Evolutionary conservation across 2,888 invertebrate genomes (phyloP), one percentile per base, ranked within the genome.

Genomic region (Mimas tiliae): DNA sequence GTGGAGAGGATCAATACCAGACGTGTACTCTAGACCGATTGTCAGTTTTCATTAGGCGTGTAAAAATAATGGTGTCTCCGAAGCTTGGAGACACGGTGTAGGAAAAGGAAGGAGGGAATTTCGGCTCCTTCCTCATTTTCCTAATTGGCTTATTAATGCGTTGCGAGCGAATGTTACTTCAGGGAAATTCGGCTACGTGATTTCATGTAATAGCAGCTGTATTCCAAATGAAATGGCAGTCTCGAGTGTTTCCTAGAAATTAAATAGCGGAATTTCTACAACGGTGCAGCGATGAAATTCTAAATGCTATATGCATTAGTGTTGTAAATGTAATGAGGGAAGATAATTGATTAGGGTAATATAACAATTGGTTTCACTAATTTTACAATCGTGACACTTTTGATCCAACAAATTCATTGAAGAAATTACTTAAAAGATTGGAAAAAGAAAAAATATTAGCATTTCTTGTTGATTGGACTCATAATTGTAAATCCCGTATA

Each of bases 21-120:
- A 79, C 72, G 74, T 74, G 74, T 52, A 75, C 75, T 77, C 77
- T 74, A 76, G 78, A 77, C 76, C 76, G 75, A 79, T 76, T 88
- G 89, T 90, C 90, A 87, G 85, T 84, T 85, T 87, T 88, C 87
- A 89, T 91, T 90, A 90, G 80, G 74, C 77, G 83, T 80, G 85
- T 85, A 88, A 86, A 90, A 89, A 89, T 86, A 87, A 90, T 87
- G 88, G 83, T 82, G 78, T 83, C 80, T 45, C 45, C 14, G 76
- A 76, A 77, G 76, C 78, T 77, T 81, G 80, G 82, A 77, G 76
- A 77, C 74, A 75, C 77, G 58, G 51, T 72, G 79, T 6, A 19
- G 72, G 42, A 69, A 68, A 53, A 62, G 65, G 67, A 68, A 64
- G 65, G 68, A 73, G 78, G 73, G 76, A 74, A 72, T 71, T 73